Base-by-base conservation (phyloP, 1,140 invertebrate genomes). In the Bombus waltoni region DNA sequence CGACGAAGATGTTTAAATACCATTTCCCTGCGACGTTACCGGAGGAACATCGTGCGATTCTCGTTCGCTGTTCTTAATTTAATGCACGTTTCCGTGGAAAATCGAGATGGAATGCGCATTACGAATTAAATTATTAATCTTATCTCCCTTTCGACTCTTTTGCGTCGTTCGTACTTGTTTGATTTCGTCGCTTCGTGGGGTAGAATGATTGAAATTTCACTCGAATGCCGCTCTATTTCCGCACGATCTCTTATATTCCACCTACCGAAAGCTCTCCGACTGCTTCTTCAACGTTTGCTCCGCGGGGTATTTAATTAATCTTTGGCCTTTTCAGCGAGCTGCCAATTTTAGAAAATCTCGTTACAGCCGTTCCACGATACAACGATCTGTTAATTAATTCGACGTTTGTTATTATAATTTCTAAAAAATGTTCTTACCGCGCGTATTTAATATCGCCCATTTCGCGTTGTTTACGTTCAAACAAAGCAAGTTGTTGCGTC, bases 51-150 rank as follows among this genome's bases (percentile, higher is more conserved):
- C 1, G 11, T n/a, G 70, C 40, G n/a, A 42, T 70, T 40, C 22
- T 35, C 35, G 13, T 57, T 57, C 11, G 32, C 35, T 28, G 28
- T 28, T 75, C 47, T 57, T 9, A 32, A 8, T 15, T 76, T 32
- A 32, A 68, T 68, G 32, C 4, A 8, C 40, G 8, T 47, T 15
- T 40, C 18, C 22, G 1, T 22, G 35, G 35, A 57, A 68, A 22
- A 68, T 22, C n/a, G 57, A 40, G 15, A 4, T 35, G 62, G 9
- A 44, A 71, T 82, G 59, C 38, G 38, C 2, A 1, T 86, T 88
- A 40, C 25, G 65, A 81, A 89, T 88, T 88, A 44, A 89, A 81
- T 81, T 89, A 84, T 65, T 35, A 81, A 38, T 79, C 76, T 68
- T 35, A 32, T 28, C 25, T 75, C 15, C 10, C n/a, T 75, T 65